Base-by-base conservation (phyloP, 2,888 invertebrate species). In the Eilema caniola region DNA sequence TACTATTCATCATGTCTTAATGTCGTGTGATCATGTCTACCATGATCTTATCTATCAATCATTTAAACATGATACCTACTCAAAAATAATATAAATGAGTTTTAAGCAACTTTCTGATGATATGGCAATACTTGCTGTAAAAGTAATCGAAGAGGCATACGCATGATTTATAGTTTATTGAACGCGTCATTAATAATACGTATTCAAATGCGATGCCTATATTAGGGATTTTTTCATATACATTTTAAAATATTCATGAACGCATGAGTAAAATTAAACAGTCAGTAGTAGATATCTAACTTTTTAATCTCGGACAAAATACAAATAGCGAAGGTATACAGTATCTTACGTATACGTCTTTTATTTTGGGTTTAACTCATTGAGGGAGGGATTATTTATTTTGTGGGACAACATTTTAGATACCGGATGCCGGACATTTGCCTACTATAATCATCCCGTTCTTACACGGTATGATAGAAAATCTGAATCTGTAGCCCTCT, bases 111-210 rank as follows among this genome's bases (percentile, higher is more conserved):
- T 24, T 62, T 37, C 62, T 24, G 41, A 62, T 62, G 41, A 64
- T 53, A 20, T 25, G 7, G 64, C 53, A 47, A 64, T 53, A 25
- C 47, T 41, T 53, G 61, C 25, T 61, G 31, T 31, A 33, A 61
- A 65, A 65, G 56, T 65, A 28, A 33, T 56, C 64, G 28, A 56
- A 57, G 65, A 57, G n/a, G 56, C 53, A 31, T 31, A 56, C 23
- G 65, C 23, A 65, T 64, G 64, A 56, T 64, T 64, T 64, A 64
- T 53, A 12, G 28, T 64, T 53, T 64, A 64, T 53, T 64, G 64
- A 53, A 64, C 47, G 20, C 31, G 53, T 53, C 25, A 65, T 65
- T 65, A 65, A 56, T 56, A 65, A 65, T 24, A 0, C 16, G 24
- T 57, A 56, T 56, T 57, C 33, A 65, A 65, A 57, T 33, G 28